These are phyloP conservation scores for Pseudopleuronectes americanus DNA, from an alignment of 2,797 vertebrate species.

Conservation along the genomic window DNA sequence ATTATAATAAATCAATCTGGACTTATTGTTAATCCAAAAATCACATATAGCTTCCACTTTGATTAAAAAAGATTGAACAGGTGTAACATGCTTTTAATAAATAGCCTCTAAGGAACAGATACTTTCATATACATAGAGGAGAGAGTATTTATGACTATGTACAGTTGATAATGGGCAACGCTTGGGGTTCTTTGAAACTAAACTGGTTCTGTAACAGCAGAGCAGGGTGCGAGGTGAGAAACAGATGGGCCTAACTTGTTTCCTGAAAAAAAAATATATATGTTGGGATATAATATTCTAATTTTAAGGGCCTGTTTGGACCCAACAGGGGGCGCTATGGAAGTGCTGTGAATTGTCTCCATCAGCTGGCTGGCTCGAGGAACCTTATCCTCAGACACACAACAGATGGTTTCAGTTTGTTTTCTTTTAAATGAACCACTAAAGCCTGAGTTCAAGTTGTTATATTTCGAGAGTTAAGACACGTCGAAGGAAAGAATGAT, in stretches of 20 bases:
- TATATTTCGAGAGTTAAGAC: constrained; percentile 14
- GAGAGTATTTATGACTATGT: constrained; percentile 44
- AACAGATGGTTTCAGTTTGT: not conserved
- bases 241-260: not conserved
- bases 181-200: constrained; percentile 34
- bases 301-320: not conserved
- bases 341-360: constrained; percentile 9
- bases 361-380: constrained; percentile 31
- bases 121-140: constrained; percentile 46
- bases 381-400: not conserved
- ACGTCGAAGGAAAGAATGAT: not conserved
- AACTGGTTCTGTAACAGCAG: constrained; percentile 25
- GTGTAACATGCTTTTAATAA: constrained; percentile 51
- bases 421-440: too few species aligned
- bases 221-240: not conserved
- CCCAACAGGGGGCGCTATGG: not conserved
- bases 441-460: not conserved
- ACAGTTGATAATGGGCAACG: constrained; percentile 27
- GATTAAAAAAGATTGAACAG: constrained; percentile 12
- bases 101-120: constrained; percentile 48
- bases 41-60: constrained; percentile 9
- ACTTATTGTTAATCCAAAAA: constrained; percentile 18
- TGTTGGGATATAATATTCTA: not conserved
- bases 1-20: not conserved
- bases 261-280: not conserved